A percentile compares a stretch with the other conserved stretches of the same genome.
Evolutionary conservation across 2,797 vertebrate species (phyloP).

Genomic region (Sciaenops ocellatus): DNA sequence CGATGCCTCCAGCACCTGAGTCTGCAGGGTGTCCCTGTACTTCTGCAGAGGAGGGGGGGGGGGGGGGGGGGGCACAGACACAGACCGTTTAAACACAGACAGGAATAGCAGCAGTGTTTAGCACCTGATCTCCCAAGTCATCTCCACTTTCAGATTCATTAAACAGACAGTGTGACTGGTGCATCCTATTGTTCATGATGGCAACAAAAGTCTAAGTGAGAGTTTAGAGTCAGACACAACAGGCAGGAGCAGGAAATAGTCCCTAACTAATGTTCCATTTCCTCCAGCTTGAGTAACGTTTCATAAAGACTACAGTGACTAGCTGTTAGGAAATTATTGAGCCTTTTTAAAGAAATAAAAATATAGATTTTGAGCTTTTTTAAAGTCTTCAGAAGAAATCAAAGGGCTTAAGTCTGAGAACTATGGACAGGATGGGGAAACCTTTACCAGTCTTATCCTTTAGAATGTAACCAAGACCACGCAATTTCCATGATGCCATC

Average conservation of each 20-base stretch:
- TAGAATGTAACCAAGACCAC: not conserved
- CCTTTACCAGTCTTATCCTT: not conserved
- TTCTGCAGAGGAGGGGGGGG: conserved; percentile 50
- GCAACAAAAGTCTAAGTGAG: not conserved
- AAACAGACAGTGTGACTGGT: not conserved
- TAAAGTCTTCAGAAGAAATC: too few relatives aligned
- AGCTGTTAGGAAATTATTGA: too few relatives aligned
- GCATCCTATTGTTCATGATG: not conserved
- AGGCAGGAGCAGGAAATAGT: not conserved
- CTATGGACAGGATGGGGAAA: not conserved
- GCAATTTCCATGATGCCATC: too few relatives aligned
- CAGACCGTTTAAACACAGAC: not conserved
- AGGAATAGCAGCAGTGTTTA: conserved; percentile 27
- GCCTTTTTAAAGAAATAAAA: not conserved
- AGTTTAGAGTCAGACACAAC: not conserved
- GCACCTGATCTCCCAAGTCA: not conserved
- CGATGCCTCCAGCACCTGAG: conserved; percentile 77
- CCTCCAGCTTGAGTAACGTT: too few relatives aligned
- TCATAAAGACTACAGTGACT: not conserved
- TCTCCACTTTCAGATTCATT: conserved; percentile 13
- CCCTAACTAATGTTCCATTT: not conserved
- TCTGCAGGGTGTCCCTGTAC: conserved; percentile 82
- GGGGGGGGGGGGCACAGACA: not conserved
- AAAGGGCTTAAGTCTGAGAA: not conserved
- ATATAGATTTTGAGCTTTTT: not conserved